Base-by-base conservation (phyloP, 2,797 vertebrate species). In the Menidia menidia region DNA sequence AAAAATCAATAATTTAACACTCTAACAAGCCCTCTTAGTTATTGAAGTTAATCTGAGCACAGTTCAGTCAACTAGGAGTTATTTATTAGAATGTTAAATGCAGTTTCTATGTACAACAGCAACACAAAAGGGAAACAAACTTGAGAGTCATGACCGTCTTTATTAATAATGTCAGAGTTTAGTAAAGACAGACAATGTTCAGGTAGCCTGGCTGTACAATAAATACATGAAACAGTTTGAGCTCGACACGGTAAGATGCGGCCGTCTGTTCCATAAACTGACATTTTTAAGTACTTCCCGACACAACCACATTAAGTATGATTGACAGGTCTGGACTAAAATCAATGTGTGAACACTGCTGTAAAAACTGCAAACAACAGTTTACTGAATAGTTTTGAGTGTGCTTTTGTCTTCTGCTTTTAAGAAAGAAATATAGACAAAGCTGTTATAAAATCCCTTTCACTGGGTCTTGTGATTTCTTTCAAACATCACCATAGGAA, bases 401-500 rank as follows among this genome's bases (percentile, higher is more conserved):
- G 25, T 51, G 12, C 18, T 15, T 44, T 63, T 48, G 7, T 60
- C 70, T n/a, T 63, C 72, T 69, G 60, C 60, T 55, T 71, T 32
- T 69, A 25, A 72, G 15, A 71, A 73, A 78, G 51, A 58, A 64
- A 59, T 53, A 83, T 13, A 68, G 19, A 70, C 45, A 78, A 53
- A 58, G 66, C 53, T 0, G 6, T 54, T 80, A 87, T 74, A 88
- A 89, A 88, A 91, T 92, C 90, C 89, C 90, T 93, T 92, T 91
- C 65, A 80, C 50, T 84, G 81, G 82, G 66, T 87, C 12, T 65
- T 16, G 39, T 70, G 75, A 74, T 68, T 88, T 48, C 55, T 81
- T 72, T 68, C 47, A 71, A 68, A 68, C 67, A 53, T 69, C 30
- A 64, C 45, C 39, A 78, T 3, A 47, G 6, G 25, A 60, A 25